Conservation (phyloP, 2,113 vertebrate species). For the Poeciliopsis turrubarensis region DNA sequence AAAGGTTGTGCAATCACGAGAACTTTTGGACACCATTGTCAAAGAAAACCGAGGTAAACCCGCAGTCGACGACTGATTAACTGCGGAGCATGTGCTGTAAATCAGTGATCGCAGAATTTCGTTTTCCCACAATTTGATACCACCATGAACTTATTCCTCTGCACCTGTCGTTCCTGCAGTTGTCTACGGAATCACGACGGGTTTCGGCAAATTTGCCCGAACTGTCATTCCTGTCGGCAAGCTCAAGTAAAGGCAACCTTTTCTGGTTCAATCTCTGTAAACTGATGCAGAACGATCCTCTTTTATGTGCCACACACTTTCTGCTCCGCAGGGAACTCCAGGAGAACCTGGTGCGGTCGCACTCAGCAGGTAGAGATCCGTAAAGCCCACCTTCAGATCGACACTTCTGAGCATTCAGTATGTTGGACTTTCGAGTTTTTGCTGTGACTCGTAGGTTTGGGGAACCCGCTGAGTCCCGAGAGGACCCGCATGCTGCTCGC, state of each 20-base stretch:
- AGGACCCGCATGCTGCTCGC: constrained; percentile 96
- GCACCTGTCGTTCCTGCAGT: constrained; percentile 78
- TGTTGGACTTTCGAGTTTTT: background rate
- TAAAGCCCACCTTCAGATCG: background rate
- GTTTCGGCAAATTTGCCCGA: constrained; percentile 97
- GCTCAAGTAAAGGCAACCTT: constrained; percentile 83
- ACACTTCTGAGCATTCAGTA: background rate
- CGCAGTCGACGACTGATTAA: background rate
- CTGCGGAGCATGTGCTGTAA: background rate
- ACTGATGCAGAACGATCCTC: background rate
- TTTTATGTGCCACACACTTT: constrained; percentile 23
- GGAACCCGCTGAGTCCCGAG: constrained; percentile 92
- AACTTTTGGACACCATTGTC: constrained; percentile 94
- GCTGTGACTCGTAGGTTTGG: constrained; percentile 85
- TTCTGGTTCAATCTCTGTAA: background rate
- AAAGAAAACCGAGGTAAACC: constrained; percentile 88
- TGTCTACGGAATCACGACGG: constrained; percentile 97
- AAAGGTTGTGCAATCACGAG: constrained; percentile 87
- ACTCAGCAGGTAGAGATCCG: constrained; percentile 89
- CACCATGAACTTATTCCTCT: background rate
- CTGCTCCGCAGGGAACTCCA: constrained; percentile 88
- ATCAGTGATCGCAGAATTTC: background rate
- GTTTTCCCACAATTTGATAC: background rate
- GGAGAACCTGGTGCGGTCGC: constrained; percentile 95
- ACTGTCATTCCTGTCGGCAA: constrained; percentile 93